phyloP scores from a whole-genome alignment of 2,888 invertebrate genomes.

The Galerucella pusilla region DNA sequence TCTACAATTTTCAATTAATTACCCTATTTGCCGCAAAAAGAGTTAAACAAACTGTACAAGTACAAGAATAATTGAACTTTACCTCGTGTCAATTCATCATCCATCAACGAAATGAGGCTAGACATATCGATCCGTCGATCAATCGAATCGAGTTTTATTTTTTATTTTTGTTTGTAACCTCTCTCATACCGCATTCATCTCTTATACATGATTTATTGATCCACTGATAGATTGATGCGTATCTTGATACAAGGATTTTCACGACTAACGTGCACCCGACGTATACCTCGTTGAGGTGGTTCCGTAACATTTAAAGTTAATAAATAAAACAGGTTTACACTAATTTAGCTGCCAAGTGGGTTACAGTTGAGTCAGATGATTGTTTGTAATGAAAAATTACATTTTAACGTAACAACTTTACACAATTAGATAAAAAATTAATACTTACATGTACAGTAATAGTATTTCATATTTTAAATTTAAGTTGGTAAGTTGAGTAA shows the following conservation, averaged over 20 bases:
- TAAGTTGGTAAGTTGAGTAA: too few species aligned
- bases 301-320: neutral
- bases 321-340: neutral
- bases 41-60: slow-evolving; percentile 13
- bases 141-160: slow-evolving; percentile 43
- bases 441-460: neutral
- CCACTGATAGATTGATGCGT: slow-evolving; percentile 50
- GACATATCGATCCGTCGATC: slow-evolving; percentile 54
- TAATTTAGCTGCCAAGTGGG: too few species aligned
- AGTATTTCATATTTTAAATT: neutral
- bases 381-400: too few species aligned
- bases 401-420: neutral
- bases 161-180: slow-evolving; percentile 46
- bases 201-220: slow-evolving; percentile 51
- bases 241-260: slow-evolving; percentile 35
- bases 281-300: neutral
- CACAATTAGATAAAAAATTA: neutral
- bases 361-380: too few species aligned
- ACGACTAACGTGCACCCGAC: slow-evolving; percentile 28
- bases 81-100: slow-evolving; percentile 57
- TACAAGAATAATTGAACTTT: slow-evolving; percentile 48
- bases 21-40: neutral
- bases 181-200: slow-evolving; percentile 35
- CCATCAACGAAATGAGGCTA: slow-evolving; percentile 57
- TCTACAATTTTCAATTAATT: neutral